phyloP scores from a whole-genome alignment of 2,113 vertebrate species.

The Prunella fulvescens region DNA sequence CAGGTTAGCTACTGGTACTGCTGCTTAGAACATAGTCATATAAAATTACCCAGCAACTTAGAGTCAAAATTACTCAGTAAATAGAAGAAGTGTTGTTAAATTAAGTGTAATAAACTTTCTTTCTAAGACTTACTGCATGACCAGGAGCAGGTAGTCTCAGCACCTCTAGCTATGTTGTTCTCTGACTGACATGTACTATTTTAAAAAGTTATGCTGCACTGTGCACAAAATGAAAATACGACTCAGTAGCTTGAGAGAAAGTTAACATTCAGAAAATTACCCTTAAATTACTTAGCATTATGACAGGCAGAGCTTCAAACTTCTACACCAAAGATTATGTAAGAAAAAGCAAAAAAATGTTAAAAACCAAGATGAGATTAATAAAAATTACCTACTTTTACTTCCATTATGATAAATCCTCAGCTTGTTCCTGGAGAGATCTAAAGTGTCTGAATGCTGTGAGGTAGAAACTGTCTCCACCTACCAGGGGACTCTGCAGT shows the following conservation, averaged over 20 bases:
- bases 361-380: neutral
- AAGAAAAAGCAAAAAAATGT: neutral
- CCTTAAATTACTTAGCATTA: neutral
- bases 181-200: neutral
- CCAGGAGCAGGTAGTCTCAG: neutral
- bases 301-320: neutral
- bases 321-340: neutral
- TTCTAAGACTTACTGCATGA: neutral
- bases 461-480: neutral
- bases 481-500: neutral
- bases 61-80: neutral
- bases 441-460: neutral
- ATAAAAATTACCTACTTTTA: neutral
- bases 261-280: neutral
- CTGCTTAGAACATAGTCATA: neutral
- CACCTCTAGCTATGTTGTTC: neutral
- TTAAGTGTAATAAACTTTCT: neutral
- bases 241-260: neutral
- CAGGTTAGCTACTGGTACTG: neutral
- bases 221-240: neutral
- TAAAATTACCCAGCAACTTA: neutral
- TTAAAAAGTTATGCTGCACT: neutral
- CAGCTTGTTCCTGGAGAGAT: conserved; percentile 7
- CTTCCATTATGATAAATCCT: neutral
- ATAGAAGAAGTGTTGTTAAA: neutral